Percentiles rank a stretch among this genome's conserved stretches.
Conservation (phyloP, 2,888 invertebrate species). For the Tyria jacobaeae region DNA sequence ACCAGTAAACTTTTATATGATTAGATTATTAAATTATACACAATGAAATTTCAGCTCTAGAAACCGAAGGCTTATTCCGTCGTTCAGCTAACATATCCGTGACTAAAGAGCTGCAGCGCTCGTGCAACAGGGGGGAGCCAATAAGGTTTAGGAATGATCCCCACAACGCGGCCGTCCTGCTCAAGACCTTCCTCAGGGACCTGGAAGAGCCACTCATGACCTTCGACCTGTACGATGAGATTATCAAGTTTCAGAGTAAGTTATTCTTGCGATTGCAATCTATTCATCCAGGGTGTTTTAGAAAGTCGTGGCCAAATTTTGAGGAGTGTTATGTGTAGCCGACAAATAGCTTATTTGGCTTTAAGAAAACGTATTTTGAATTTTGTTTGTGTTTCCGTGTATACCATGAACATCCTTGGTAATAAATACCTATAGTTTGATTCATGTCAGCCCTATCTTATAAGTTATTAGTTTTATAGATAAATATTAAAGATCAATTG, state of each 20-base stretch:
- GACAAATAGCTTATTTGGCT: no score
- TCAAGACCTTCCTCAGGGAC: slow-evolving; percentile 97
- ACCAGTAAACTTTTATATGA: no score
- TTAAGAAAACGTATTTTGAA: no score
- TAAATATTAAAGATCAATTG: no score
- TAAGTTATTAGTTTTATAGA: no score
- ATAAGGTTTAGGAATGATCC: slow-evolving; percentile 93
- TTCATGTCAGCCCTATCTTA: no score
- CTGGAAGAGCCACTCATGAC: slow-evolving; percentile 97
- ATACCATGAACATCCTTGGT: no score
- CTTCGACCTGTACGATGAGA: slow-evolving; percentile 97
- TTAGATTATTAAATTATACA: neutral
- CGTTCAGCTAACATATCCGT: slow-evolving; percentile 95
- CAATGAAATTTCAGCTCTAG: slow-evolving; percentile 88
- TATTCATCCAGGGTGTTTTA: no score
- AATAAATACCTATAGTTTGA: no score
- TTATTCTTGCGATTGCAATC: slow-evolving; percentile 36
- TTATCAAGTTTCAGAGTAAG: slow-evolving; percentile 95
- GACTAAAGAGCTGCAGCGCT: slow-evolving; percentile 94
- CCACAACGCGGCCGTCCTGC: slow-evolving; percentile 96
- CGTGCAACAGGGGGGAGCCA: slow-evolving; percentile 94
- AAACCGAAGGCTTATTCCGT: slow-evolving; percentile 98
- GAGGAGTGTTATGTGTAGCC: no score
- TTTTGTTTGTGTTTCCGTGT: no score
- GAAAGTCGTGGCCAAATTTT: no score